Conservation (phyloP, 2,113 vertebrate species). For the Spea bombifrons region DNA sequence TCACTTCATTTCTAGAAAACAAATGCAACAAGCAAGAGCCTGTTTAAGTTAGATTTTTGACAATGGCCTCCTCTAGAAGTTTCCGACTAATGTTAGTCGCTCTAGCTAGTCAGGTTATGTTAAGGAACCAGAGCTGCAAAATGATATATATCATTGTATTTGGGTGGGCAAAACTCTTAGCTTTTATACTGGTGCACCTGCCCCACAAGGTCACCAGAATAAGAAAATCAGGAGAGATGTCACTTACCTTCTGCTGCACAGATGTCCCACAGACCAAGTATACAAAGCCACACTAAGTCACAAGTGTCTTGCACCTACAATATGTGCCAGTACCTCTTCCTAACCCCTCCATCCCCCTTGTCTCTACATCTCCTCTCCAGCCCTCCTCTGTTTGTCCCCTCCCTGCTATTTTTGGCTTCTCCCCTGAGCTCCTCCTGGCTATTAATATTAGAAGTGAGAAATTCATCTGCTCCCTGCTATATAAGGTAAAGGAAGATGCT, state of each 20-base stretch:
- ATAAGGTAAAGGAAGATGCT: conserved; percentile 47
- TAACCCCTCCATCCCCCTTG: conserved; percentile 11
- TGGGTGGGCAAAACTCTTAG: too few species aligned
- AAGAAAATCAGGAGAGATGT: background rate
- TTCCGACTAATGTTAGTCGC: too few species aligned
- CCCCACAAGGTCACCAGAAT: background rate
- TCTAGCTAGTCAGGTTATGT: too few species aligned
- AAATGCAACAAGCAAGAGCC: too few species aligned
- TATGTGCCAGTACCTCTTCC: conserved; percentile 17
- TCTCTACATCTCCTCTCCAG: conserved; percentile 37
- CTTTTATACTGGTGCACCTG: background rate
- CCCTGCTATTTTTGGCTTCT: conserved; percentile 46
- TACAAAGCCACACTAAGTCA: conserved; percentile 25
- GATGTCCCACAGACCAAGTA: background rate
- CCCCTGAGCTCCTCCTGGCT: conserved; percentile 47
- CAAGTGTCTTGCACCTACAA: conserved; percentile 25
- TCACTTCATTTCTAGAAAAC: too few species aligned
- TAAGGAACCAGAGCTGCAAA: too few species aligned
- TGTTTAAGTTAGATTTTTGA: too few species aligned
- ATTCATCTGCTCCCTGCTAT: conserved; percentile 49
- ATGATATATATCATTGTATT: too few species aligned
- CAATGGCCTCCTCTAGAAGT: too few species aligned
- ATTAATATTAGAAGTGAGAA: conserved; percentile 49
- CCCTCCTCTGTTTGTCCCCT: conserved; percentile 7
- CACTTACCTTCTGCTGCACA: background rate